These are phyloP conservation scores for Gerosis bhagava DNA, from an alignment of 2,888 invertebrate species.

Conservation along the genomic window DNA sequence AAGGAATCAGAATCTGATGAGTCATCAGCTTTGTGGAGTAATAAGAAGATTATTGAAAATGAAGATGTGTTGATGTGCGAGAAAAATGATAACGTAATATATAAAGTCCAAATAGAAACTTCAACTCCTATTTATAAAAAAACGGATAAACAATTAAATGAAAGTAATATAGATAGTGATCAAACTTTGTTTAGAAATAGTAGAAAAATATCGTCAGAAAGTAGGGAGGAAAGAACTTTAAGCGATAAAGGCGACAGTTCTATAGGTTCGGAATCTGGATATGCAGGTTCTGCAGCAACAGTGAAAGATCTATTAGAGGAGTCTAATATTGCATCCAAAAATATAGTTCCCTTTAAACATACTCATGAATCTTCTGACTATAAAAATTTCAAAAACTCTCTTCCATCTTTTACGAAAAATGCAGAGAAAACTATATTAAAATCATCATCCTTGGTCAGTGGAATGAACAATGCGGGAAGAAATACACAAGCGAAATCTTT, in stretches of 20 bases:
- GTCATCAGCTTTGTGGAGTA: not conserved
- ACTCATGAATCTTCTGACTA: conserved; percentile 29
- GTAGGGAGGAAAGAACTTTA: conserved; percentile 34
- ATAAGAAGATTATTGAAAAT: not conserved
- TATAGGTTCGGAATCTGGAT: conserved; percentile 58
- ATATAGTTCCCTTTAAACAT: too few species aligned
- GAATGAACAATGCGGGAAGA: conserved; percentile 37
- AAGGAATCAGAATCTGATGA: not conserved
- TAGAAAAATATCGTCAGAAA: conserved; percentile 38
- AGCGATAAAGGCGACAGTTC: conserved; percentile 50
- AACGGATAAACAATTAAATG: conserved; percentile 19
- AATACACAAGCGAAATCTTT: conserved; percentile 49
- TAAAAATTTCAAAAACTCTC: conserved; percentile 46
- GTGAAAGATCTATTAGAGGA: conserved; percentile 45
- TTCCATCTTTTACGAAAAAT: conserved; percentile 44
- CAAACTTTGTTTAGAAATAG: conserved; percentile 38
- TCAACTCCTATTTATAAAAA: conserved; percentile 45
- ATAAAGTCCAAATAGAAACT: conserved; percentile 48
- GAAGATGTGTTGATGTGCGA: not conserved
- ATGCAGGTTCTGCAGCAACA: conserved; percentile 49
- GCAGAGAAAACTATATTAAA: conserved; percentile 41
- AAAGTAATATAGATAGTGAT: conserved; percentile 31
- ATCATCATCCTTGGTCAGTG: conserved; percentile 47
- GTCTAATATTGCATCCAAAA: too few species aligned
- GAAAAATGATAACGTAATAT: conserved; percentile 34